These are phyloP conservation scores for Staurois parvus DNA, from an alignment of 2,797 vertebrate genomes.

Conservation along the genomic window DNA sequence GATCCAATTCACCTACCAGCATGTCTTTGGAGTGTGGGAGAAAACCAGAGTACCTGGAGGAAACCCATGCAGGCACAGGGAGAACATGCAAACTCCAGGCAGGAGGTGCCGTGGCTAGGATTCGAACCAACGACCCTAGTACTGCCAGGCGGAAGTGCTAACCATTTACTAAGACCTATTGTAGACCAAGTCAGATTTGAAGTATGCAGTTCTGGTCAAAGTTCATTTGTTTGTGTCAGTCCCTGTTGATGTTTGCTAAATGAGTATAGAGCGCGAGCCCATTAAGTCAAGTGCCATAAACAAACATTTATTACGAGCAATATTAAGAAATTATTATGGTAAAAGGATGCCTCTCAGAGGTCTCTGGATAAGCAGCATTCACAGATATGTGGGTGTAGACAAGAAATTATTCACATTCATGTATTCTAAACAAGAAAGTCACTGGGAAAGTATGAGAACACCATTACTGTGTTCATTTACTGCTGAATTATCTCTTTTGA, in stretches of 20 bases:
- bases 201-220: neutral
- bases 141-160: no score
- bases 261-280: conserved; percentile 14
- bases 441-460: neutral
- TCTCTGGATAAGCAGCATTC: conserved; percentile 22
- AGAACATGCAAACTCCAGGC: no score
- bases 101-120: no score
- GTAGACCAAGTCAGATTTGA: no score
- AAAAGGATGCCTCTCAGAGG: conserved; percentile 26
- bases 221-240: conserved; percentile 27
- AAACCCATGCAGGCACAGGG: no score
- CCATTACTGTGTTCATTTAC: conserved; percentile 48
- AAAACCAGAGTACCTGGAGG: no score
- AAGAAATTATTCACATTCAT: conserved; percentile 47
- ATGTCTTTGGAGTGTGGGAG: no score
- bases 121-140: no score
- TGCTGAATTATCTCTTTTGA: conserved; percentile 56
- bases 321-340: conserved; percentile 53
- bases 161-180: neutral
- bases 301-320: conserved; percentile 48
- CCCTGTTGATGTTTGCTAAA: conserved; percentile 25
- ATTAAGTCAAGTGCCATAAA: conserved; percentile 37
- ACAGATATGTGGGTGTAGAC: conserved; percentile 16
- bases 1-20: no score
- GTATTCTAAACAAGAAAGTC: conserved; percentile 43